phyloP scores from a whole-genome alignment of 2,113 vertebrate genomes.

The Dicerorhinus sumatrensis region DNA sequence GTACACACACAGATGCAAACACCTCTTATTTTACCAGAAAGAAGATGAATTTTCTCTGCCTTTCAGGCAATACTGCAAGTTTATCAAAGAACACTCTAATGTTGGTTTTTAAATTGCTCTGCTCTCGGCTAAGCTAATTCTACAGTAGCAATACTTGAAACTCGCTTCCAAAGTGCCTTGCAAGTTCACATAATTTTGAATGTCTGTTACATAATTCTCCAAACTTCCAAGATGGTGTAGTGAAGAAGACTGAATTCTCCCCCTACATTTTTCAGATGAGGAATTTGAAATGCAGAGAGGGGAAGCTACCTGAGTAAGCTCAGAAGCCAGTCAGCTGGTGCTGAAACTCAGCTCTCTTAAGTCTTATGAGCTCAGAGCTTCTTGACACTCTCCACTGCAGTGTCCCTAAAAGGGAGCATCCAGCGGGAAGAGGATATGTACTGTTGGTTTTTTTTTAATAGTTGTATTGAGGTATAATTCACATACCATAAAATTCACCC shows the following conservation, averaged over 20 bases:
- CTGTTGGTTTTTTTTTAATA: background rate
- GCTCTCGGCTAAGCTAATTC: background rate
- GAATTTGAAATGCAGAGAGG: background rate
- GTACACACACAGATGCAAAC: background rate
- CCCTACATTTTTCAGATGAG: background rate
- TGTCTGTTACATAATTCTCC: background rate
- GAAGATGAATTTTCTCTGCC: slow-evolving; percentile 23
- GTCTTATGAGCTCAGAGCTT: background rate
- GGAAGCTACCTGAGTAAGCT: background rate
- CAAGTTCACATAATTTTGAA: background rate
- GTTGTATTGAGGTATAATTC: background rate
- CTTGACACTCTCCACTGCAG: background rate
- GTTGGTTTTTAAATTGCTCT: background rate
- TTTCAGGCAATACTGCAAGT: slow-evolving; percentile 28
- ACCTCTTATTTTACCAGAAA: background rate
- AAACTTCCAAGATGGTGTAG: background rate
- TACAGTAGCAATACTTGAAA: background rate
- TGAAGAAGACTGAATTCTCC: background rate
- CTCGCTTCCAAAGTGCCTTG: background rate
- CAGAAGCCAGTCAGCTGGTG: background rate
- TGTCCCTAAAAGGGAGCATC: background rate
- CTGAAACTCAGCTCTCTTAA: background rate
- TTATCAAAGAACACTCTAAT: slow-evolving; percentile 26
- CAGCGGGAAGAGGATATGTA: rapidly evolving
- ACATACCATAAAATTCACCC: background rate